These are phyloP conservation scores for Tortrix viridana DNA, from an alignment of 2,888 invertebrate genomes.

Conservation along the genomic window DNA sequence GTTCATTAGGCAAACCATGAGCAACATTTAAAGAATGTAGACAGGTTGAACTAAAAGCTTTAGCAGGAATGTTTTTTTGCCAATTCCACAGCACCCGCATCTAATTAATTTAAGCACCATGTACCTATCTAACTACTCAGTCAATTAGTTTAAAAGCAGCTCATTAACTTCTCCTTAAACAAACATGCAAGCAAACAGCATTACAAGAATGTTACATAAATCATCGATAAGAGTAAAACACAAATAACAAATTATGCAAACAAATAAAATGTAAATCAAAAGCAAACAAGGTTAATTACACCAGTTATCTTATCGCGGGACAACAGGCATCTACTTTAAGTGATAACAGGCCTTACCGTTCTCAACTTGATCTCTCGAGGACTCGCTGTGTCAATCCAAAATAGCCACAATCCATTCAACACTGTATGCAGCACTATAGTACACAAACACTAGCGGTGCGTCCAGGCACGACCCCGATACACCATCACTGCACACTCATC, in stretches of 20 bases:
- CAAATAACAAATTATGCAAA: conserved; percentile 40
- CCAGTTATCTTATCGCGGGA: conserved; percentile 35
- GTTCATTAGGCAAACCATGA: conserved; percentile 17
- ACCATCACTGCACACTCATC: conserved; percentile 81
- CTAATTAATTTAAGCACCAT: not conserved
- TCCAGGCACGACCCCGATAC: conserved; percentile 73
- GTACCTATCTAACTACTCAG: not conserved
- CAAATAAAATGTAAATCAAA: conserved; percentile 39
- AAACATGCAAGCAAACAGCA: conserved; percentile 22
- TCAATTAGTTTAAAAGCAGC: conserved; percentile 24
- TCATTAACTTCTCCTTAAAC: conserved; percentile 31
- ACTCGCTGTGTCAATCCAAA: conserved; percentile 81
- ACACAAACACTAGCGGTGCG: conserved; percentile 75
- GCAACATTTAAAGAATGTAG: conserved; percentile 21
- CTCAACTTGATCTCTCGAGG: conserved; percentile 78
- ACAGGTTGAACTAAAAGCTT: conserved; percentile 1
- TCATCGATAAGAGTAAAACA: conserved; percentile 29
- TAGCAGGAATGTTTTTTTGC: not conserved
- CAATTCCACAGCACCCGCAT: not conserved
- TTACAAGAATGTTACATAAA: conserved; percentile 33
- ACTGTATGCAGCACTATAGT: conserved; percentile 74
- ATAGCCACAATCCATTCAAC: conserved; percentile 80
- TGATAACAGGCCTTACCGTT: conserved; percentile 68
- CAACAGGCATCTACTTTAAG: conserved; percentile 27
- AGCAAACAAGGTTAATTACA: conserved; percentile 39